Evolutionary conservation across 2,113 vertebrate genomes (phyloP).

Genomic region (Seriola aureovittata): DNA sequence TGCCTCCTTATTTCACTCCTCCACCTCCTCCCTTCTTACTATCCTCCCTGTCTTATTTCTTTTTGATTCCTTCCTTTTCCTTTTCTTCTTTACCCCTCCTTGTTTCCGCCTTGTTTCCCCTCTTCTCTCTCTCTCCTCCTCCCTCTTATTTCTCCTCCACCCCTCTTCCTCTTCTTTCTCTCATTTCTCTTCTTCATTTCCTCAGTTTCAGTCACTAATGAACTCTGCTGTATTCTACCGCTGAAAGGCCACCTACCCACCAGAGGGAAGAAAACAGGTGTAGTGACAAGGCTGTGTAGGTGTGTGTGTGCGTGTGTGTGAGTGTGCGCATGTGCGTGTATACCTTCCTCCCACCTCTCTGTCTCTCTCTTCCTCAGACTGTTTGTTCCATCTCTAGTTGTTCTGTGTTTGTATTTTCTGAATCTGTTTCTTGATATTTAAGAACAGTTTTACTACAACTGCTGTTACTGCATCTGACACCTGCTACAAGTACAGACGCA

Average conservation of each 20-base stretch:
- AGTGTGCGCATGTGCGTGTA: background rate
- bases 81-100: conserved; percentile 1
- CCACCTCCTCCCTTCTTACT: background rate
- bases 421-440: background rate
- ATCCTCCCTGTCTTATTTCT: background rate
- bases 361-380: background rate
- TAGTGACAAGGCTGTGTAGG: conserved; percentile 29
- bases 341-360: background rate
- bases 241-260: conserved; percentile 34
- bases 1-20: background rate
- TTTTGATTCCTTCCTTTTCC: too few species aligned
- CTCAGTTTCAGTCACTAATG: conserved; percentile 29
- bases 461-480: background rate
- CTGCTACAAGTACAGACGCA: background rate
- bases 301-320: conserved; percentile 6
- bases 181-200: background rate
- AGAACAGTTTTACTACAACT: background rate
- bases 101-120: background rate
- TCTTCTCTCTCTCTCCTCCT: too few species aligned
- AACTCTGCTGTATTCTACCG: conserved; percentile 36
- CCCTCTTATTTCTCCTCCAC: too few species aligned
- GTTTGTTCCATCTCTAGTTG: background rate
- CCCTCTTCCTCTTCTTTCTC: too few species aligned
- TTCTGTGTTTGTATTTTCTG: background rate
- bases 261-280: conserved; percentile 38